Conservation (phyloP, 2,113 vertebrate genomes). For the Orthonyx spaldingii region DNA sequence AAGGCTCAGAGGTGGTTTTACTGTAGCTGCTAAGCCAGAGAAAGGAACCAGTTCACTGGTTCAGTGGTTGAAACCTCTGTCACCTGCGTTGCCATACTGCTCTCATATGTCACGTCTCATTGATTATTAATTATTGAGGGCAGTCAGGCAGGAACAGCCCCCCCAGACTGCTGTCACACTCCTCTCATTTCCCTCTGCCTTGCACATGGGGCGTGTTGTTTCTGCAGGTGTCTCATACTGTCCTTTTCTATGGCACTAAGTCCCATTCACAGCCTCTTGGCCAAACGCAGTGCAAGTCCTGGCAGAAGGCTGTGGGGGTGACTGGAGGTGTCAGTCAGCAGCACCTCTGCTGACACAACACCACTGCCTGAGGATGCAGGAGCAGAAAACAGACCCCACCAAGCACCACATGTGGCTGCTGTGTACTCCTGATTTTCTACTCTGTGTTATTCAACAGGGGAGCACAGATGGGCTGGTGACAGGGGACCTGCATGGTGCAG, state of each 20-base stretch:
- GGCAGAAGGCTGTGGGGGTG: neutral
- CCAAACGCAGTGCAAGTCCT: neutral
- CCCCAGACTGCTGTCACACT: neutral
- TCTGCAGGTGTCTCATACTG: fast-evolving
- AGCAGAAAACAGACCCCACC: neutral
- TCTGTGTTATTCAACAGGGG: neutral
- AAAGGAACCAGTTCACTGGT: neutral
- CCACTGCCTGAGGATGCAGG: neutral
- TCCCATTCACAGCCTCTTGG: fast-evolving
- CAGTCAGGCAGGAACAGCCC: neutral
- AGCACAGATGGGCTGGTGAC: neutral
- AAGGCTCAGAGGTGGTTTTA: neutral
- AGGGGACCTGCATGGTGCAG: neutral
- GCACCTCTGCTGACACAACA: neutral
- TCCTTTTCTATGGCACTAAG: neutral
- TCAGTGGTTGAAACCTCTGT: neutral
- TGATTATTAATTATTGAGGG: neutral
- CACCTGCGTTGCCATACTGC: neutral
- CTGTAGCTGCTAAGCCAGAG: neutral
- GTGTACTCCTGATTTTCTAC: neutral
- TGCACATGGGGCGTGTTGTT: neutral
- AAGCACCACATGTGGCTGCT: fast-evolving
- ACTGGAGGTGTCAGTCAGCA: neutral
- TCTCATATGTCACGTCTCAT: fast-evolving
- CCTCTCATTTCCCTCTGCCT: neutral